Conservation (phyloP, 1,140 invertebrate species). For the Caenorhabditis latens region DNA sequence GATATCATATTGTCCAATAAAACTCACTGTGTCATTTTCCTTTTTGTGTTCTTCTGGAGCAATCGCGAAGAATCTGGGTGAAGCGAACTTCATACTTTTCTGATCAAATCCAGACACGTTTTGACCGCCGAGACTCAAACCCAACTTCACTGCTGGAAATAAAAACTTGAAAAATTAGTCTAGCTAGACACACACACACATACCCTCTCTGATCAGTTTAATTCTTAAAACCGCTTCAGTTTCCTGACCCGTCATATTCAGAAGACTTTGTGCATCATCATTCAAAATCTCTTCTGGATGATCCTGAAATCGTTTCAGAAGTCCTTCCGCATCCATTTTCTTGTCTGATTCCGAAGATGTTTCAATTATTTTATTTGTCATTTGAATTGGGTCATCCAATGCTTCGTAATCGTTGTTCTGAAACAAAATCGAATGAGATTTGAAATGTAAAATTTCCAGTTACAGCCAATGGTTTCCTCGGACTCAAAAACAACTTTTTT, state of each 20-base stretch:
- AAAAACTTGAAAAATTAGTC: background rate
- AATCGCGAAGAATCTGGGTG: constrained; percentile 66
- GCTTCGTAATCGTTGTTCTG: constrained; percentile 1
- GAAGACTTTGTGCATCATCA: constrained; percentile 41
- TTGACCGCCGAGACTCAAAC: constrained; percentile 53
- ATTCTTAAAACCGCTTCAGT: constrained; percentile 47
- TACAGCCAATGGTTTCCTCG: constrained; percentile 25
- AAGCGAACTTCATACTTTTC: constrained; percentile 66
- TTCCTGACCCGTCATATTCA: constrained; percentile 44
- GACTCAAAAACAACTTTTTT: background rate
- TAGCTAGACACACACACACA: background rate
- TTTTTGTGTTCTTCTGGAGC: constrained; percentile 65
- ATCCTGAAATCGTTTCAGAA: constrained; percentile 20
- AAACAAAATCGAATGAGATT: background rate
- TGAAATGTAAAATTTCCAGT: background rate
- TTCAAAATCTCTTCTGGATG: constrained; percentile 36
- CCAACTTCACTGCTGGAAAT: constrained; percentile 61
- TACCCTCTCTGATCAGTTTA: constrained; percentile 60
- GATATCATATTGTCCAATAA: background rate
- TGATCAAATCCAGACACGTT: constrained; percentile 65
- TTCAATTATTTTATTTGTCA: background rate
- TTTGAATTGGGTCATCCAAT: constrained; percentile 15
- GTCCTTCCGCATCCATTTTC: background rate
- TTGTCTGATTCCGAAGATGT: background rate
- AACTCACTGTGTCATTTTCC: constrained; percentile 49